A percentile compares a stretch with the other conserved stretches of the same genome.
These are phyloP conservation scores for Carassius auratus DNA, from an alignment of 2,113 vertebrate species.

Conservation along the genomic window DNA sequence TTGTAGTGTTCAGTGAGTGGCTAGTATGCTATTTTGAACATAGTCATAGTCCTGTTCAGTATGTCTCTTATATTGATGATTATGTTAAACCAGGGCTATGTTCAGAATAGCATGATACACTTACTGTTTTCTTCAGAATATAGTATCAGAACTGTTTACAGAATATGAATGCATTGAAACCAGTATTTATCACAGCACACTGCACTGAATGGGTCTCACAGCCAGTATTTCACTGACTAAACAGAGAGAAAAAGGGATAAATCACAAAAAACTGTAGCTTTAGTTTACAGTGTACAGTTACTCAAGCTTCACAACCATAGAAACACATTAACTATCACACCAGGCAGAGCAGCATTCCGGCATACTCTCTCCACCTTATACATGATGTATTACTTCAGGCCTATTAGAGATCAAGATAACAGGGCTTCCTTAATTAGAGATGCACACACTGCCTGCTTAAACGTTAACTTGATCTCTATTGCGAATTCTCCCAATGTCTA, in stretches of 20 bases:
- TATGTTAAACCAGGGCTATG: background rate
- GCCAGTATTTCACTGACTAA: background rate
- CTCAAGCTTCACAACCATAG: conserved; percentile 55
- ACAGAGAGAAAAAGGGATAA: background rate
- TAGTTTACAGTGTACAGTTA: conserved; percentile 44
- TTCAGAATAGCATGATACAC: no score
- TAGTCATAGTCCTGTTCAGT: background rate
- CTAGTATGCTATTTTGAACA: background rate
- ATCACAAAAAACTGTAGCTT: background rate
- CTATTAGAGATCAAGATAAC: conserved; percentile 67
- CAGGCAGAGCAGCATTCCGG: conserved; percentile 56
- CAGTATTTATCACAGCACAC: background rate
- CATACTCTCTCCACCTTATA: conserved; percentile 57
- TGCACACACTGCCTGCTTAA: conserved; percentile 53
- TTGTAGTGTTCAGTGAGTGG: background rate
- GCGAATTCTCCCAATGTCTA: conserved; percentile 22
- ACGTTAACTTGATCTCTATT: conserved; percentile 50
- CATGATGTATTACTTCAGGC: conserved; percentile 63
- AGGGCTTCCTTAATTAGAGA: conserved; percentile 55
- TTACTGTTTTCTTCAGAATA: no score
- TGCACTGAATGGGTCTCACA: background rate
- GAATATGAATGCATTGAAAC: no score
- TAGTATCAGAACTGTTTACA: no score
- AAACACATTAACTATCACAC: conserved; percentile 76
- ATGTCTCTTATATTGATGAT: background rate